These are phyloP conservation scores for Acanthopagrus latus DNA, from an alignment of 2,797 vertebrate species.

Conservation along the genomic window DNA sequence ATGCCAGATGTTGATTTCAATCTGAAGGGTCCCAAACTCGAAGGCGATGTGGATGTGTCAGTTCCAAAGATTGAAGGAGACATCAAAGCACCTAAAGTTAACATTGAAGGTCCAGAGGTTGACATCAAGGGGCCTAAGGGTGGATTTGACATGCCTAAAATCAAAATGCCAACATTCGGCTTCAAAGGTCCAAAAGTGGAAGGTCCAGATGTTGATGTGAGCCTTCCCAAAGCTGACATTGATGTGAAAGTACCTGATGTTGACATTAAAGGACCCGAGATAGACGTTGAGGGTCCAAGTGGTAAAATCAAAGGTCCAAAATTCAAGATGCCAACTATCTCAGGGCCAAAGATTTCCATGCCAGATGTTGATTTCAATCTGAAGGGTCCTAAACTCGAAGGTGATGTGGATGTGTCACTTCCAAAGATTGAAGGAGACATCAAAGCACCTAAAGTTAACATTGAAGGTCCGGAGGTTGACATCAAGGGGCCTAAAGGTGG, in stretches of 20 bases:
- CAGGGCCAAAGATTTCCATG: too few species aligned
- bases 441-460: too few species aligned
- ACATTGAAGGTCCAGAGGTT: background rate
- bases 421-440: too few species aligned
- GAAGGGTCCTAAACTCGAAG: too few species aligned
- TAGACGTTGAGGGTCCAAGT: background rate
- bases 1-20: too few species aligned
- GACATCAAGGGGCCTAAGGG: conserved; percentile 48
- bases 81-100: too few species aligned
- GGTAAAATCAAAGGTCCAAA: background rate
- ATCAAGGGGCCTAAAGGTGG: background rate
- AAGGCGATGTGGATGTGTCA: too few species aligned
- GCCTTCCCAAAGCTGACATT: background rate
- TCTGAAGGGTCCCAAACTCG: too few species aligned
- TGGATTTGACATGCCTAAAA: background rate
- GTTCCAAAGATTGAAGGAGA: too few species aligned
- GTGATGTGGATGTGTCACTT: too few species aligned
- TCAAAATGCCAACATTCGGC: background rate
- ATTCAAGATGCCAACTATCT: background rate
- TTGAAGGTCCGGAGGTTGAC: background rate
- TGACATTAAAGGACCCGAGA: background rate
- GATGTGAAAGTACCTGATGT: background rate
- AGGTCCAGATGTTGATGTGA: conserved; percentile 1
- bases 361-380: too few species aligned
- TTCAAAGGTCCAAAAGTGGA: background rate